Evolutionary conservation across 2,888 invertebrate genomes (phyloP).

Genomic region (Eurytoma californica): DNA sequence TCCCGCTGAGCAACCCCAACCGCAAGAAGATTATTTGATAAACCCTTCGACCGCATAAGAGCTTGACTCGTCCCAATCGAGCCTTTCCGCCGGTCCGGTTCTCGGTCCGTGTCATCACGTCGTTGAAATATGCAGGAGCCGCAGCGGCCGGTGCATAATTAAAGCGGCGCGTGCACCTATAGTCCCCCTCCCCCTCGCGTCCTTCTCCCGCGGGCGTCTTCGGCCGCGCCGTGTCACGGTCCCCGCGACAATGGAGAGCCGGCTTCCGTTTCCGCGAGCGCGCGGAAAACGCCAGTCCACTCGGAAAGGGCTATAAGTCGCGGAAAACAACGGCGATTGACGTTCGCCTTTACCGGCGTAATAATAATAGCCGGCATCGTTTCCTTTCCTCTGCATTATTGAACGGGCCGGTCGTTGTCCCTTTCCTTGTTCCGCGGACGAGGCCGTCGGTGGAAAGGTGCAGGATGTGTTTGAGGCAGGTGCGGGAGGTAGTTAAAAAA

Average conservation of each 20-base stretch:
- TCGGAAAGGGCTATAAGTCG: conserved; percentile 13
- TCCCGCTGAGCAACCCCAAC: too few species aligned
- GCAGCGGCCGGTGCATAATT: not conserved
- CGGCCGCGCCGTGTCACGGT: conserved; percentile 2
- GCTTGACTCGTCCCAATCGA: too few species aligned
- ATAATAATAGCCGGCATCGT: conserved; percentile 3
- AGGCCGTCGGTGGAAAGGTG: too few species aligned
- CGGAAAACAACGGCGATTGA: conserved; percentile 3
- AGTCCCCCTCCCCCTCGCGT: not conserved
- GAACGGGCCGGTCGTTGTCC: not conserved
- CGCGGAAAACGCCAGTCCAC: not conserved
- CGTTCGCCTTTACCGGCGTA: not conserved
- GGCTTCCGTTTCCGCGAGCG: conserved; percentile 28
- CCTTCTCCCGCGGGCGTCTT: not conserved
- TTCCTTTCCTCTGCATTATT: not conserved
- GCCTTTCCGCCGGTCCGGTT: too few species aligned
- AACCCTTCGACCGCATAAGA: too few species aligned
- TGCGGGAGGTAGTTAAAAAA: too few species aligned
- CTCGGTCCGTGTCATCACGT: conserved; percentile 2
- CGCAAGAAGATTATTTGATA: too few species aligned
- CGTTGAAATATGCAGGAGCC: conserved; percentile 21
- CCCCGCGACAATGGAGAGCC: not conserved
- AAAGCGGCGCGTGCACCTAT: not conserved
- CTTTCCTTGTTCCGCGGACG: not conserved
- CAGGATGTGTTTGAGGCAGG: too few species aligned